Evolutionary conservation across 2,113 vertebrate species (phyloP), one percentile per base, ranked within the genome.

Genomic region (Lichenostomus cassidix): DNA sequence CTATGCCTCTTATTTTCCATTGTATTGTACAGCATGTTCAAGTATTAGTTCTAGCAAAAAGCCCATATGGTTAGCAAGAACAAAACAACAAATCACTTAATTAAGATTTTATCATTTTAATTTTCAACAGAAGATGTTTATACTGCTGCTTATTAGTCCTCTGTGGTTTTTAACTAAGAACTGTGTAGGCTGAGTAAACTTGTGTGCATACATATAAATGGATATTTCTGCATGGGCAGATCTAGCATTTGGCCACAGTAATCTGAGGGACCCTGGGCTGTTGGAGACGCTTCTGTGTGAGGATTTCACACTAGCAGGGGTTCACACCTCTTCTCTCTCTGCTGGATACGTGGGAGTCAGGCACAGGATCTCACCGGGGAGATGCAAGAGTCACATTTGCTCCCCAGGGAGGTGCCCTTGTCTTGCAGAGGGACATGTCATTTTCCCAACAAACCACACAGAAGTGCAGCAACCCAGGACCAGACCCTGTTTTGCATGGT

Each of bases 21-120:
- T 94, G 80, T 85, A 83, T 56, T 83, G 92, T 67, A 93, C 83
- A 78, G 41, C 5, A 5, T 53, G 92, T 93, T 93, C 95, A 75
- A 92, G 12, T 58, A 92, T 85, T 85, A 92, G 69, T 92, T 90
- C 82, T 33, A 95, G 68, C 59, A 83, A 92, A 90, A 93, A 44
- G 46, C 35, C 86, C 93, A 95, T 83, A 95, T 88, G 82, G 91
- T 90, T 93, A 90, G 75, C 33, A 90, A 88, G 90, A 88, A 95
- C 82, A 92, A 89, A 96, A 83, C 75, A 94, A 90, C 84, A 93
- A 83, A 95, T 92, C 82, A 95, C 35, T 92, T 94, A 80, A 95
- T 95, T 89, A 92, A 86, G 59, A 93, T 96, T 88, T 92, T 95
- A 93, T 96, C 93, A 88, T 25, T 69, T 85, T 42, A 87, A 70